Conservation (phyloP, 2,113 vertebrate genomes). For the Eretmochelys imbricata region DNA sequence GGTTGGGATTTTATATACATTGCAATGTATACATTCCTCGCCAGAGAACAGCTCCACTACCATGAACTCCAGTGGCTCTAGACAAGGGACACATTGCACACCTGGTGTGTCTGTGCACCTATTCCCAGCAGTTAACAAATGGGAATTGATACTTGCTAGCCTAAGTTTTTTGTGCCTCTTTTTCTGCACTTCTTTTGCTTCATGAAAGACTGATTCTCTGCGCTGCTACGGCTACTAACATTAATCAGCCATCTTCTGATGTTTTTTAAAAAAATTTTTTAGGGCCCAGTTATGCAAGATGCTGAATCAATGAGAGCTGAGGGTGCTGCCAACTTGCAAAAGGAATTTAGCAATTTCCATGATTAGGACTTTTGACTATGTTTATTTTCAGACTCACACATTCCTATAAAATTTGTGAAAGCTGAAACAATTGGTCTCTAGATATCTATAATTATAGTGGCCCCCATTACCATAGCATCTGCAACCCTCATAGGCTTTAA, state of each 20-base stretch:
- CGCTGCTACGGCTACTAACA: background rate
- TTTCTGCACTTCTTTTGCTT: background rate
- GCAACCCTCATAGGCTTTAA: background rate
- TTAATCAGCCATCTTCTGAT: background rate
- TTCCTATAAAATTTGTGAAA: background rate
- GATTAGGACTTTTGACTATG: background rate
- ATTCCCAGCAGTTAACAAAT: background rate
- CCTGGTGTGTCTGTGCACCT: background rate
- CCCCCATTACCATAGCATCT: background rate
- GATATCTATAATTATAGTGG: background rate
- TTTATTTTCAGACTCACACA: background rate
- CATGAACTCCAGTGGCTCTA: background rate
- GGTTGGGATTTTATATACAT: background rate
- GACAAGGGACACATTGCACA: background rate
- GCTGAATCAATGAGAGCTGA: background rate
- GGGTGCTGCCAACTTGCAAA: background rate
- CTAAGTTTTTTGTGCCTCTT: background rate
- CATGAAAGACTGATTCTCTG: background rate
- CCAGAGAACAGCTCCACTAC: background rate
- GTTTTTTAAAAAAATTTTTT: background rate
- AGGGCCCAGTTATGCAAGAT: background rate
- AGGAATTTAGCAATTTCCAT: background rate
- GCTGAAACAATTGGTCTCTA: background rate
- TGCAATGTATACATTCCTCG: background rate
- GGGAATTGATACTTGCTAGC: background rate